These are phyloP conservation scores for Drosophila burlai DNA, from an alignment of 1,140 invertebrate genomes.

Conservation along the genomic window DNA sequence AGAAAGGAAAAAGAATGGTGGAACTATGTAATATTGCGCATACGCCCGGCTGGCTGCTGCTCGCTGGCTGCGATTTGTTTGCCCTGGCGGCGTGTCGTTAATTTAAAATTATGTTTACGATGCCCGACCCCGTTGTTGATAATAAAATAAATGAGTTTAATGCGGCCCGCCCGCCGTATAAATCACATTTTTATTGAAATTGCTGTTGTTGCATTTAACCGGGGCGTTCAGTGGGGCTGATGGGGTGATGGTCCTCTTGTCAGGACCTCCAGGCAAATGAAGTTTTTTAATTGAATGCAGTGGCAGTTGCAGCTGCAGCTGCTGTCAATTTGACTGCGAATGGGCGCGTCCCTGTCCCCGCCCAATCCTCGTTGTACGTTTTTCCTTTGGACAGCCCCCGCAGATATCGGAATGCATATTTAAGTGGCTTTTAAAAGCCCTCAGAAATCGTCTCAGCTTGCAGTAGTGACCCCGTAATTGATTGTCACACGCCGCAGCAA, in stretches of 20 bases:
- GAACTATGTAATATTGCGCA: constrained; percentile 58
- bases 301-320: constrained; percentile 62
- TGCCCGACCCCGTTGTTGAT: constrained; percentile 55
- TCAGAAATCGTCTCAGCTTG: constrained; percentile 44
- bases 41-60: constrained; percentile 48
- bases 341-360: constrained; percentile 23
- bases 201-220: constrained; percentile 52
- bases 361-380: not conserved
- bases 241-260: not conserved
- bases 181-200: constrained; percentile 67
- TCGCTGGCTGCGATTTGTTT: constrained; percentile 52
- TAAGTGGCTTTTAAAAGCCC: constrained; percentile 72
- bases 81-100: constrained; percentile 58
- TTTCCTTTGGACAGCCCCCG: constrained; percentile 10
- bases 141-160: constrained; percentile 69
- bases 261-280: constrained; percentile 38
- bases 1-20: constrained; percentile 13
- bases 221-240: not conserved
- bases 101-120: constrained; percentile 68
- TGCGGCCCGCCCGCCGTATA: constrained; percentile 37
- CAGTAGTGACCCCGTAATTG: constrained; percentile 70
- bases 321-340: constrained; percentile 60
- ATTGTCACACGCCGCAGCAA: constrained; percentile 74
- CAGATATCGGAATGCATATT: constrained; percentile 60
- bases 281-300: constrained; percentile 67